Conservation (phyloP, 2,113 vertebrate genomes). For the Bufo gargarizans region DNA sequence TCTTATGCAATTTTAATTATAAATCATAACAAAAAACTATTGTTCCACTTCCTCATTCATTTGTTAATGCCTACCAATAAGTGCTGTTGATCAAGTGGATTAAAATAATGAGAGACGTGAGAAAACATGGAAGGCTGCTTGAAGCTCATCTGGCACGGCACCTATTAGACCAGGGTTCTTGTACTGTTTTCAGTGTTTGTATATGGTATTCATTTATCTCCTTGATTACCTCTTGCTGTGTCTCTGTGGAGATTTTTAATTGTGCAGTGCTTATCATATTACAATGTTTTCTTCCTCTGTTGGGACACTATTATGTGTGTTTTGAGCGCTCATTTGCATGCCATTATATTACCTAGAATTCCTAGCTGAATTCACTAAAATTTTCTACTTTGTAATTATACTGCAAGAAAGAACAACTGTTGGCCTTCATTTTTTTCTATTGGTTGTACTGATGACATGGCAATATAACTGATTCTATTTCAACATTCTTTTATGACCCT, state of each 20-base stretch:
- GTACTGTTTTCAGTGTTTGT: background rate
- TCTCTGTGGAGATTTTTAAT: background rate
- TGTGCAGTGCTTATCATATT: slow-evolving; percentile 3
- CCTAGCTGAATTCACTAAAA: background rate
- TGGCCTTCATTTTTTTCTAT: background rate
- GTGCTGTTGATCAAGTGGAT: background rate
- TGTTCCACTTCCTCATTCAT: background rate
- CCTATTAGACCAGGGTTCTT: background rate
- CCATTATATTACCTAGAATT: slow-evolving; percentile 7
- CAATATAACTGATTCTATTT: background rate
- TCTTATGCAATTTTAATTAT: too few relatives aligned
- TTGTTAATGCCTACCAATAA: background rate
- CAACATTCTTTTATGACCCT: background rate
- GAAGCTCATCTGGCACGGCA: background rate
- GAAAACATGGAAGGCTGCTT: background rate
- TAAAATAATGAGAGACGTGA: background rate
- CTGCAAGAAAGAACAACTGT: background rate
- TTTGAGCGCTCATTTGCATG: slow-evolving; percentile 9
- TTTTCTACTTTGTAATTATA: background rate
- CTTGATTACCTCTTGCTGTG: background rate
- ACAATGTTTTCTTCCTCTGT: slow-evolving; percentile 10
- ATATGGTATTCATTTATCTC: slow-evolving; percentile 9
- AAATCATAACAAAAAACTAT: background rate
- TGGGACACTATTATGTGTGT: slow-evolving; percentile 23
- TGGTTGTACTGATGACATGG: background rate